phyloP scores from a whole-genome alignment of 2,888 invertebrate species.

The Troides helena region DNA sequence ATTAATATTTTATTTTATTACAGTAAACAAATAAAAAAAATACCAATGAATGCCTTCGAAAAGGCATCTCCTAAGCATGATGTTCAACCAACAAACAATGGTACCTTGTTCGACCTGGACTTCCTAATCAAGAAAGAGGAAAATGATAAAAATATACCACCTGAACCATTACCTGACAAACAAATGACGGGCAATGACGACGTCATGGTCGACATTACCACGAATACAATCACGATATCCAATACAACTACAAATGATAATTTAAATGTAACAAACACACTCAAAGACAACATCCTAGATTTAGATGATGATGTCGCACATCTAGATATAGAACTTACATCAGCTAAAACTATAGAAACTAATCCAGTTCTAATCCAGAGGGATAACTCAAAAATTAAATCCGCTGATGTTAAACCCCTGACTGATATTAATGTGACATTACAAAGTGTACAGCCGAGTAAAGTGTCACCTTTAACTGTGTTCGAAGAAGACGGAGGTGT shows the following conservation, averaged over 20 bases:
- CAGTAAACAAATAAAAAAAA: constrained; percentile 78
- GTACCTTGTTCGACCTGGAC: constrained; percentile 70
- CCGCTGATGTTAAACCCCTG: constrained; percentile 55
- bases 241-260: constrained; percentile 39
- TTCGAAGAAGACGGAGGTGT: constrained; percentile 88
- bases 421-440: constrained; percentile 87
- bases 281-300: constrained; percentile 53
- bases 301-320: constrained; percentile 46
- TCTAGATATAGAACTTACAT: constrained; percentile 37
- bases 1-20: constrained; percentile 37
- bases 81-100: constrained; percentile 41
- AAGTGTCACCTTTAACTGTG: constrained; percentile 83
- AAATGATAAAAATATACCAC: constrained; percentile 35
- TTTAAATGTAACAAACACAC: constrained; percentile 36
- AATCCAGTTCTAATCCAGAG: constrained; percentile 2
- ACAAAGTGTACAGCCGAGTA: constrained; percentile 87
- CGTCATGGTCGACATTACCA: constrained; percentile 79
- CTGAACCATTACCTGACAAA: constrained; percentile 32
- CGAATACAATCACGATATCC: constrained; percentile 39
- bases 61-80: constrained; percentile 62
- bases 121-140: constrained; percentile 69
- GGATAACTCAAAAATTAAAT: constrained; percentile 38
- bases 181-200: constrained; percentile 62
- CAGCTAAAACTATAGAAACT: constrained; percentile 38
- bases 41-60: constrained; percentile 83